Base-by-base conservation (phyloP, 2,797 vertebrate species). In the Saxicola maurus region DNA sequence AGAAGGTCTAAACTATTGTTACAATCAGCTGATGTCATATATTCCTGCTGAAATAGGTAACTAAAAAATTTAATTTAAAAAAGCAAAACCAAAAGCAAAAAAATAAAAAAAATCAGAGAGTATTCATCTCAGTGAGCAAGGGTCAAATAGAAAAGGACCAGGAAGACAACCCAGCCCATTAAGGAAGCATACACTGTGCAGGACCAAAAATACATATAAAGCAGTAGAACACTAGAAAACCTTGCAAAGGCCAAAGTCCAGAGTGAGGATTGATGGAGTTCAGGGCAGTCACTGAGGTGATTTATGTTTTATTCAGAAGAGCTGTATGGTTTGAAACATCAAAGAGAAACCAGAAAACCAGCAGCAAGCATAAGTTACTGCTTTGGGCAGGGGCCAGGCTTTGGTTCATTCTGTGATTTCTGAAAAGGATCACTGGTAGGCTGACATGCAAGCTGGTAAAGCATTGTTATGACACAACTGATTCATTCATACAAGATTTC, bases 271-370 rank as follows among this genome's bases (percentile, higher is more conserved):
- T 60, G 27, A 66, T 40, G 28, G 38, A 30, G 6, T 18, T 60
- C 0, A 0, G 53, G 42, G 27, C 30, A 84, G 51, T 25, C n/a
- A 37, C 0, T 64, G 28, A 69, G 28, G 14, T 38, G 27, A 52
- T 28, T 67, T 10, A 9, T 40, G 6, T 69, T 89, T 89, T 60
- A 46, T 27, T 81, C 27, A 43, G 40, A 81, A 86, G 45, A 56
- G 64, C 16, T 11, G 37, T 7, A 46, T 4, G 18, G 28, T 78
- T 7, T 81, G 35, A 61, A 86, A 82, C 67, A 46, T 3, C 14
- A 61, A 71, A 80, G 19, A 61, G 61, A 87, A 87, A 68, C 2
- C 43, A 56, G 37, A 75, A 83, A 78, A 60, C 13, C 33, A 62
- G 28, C 18, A 78, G 40, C 8, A 1, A 82, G 31, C 6, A 0